Evolutionary conservation across 2,113 vertebrate species (phyloP).

Genomic region (Rhabdornis inornatus): DNA sequence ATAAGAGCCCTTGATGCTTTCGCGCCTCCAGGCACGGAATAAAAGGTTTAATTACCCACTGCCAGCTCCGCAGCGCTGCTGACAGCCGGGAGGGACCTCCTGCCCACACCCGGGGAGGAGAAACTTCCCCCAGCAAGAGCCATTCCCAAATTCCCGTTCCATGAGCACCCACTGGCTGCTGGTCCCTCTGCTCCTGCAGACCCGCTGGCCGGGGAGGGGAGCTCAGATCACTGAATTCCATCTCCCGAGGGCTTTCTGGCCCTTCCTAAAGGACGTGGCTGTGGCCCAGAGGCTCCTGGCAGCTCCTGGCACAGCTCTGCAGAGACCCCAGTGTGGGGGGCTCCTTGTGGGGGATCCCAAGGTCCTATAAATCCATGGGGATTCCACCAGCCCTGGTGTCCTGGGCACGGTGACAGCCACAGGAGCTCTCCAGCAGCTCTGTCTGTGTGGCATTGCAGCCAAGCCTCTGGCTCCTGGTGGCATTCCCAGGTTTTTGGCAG

Average conservation of each 20-base stretch:
- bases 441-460: rapidly evolving
- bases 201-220: not conserved
- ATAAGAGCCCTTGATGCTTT: slow-evolving; percentile 33
- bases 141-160: rapidly evolving
- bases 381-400: rapidly evolving
- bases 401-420: not conserved
- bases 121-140: not conserved
- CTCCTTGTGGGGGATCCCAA: rapidly evolving
- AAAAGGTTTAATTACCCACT: slow-evolving; percentile 61
- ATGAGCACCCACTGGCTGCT: not conserved
- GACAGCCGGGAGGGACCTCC: not conserved
- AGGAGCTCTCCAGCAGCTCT: rapidly evolving
- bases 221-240: not conserved
- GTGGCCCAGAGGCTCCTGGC: not conserved
- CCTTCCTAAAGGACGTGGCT: not conserved
- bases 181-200: not conserved
- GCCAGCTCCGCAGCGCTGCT: not conserved
- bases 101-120: not conserved
- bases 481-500: rapidly evolving
- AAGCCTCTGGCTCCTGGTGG: not conserved
- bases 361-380: rapidly evolving
- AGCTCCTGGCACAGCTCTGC: not conserved
- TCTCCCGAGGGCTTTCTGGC: not conserved
- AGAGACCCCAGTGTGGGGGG: rapidly evolving
- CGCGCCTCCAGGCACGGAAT: not conserved